Evolutionary conservation across 2,888 invertebrate genomes (phyloP).

Genomic region (Eilema sororculum): DNA sequence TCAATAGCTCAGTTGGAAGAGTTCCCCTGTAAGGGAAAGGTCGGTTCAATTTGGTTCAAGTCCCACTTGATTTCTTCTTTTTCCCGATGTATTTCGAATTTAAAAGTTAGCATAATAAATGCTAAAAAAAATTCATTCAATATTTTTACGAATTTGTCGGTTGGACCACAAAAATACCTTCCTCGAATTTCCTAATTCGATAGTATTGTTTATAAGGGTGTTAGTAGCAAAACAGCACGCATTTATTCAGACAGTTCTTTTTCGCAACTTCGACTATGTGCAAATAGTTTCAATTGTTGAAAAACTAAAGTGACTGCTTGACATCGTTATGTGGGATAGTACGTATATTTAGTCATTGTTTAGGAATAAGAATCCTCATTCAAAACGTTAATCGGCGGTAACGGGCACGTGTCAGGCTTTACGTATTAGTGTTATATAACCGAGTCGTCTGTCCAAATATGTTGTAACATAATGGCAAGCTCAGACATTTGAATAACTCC

Average conservation of each 20-base stretch:
- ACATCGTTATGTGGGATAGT: not conserved
- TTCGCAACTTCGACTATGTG: not conserved
- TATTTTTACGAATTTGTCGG: too few species aligned
- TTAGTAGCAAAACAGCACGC: not conserved
- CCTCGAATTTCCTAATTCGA: not conserved
- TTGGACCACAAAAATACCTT: too few species aligned
- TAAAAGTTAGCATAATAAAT: too few species aligned
- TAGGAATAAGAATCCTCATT: slow-evolving; percentile 1
- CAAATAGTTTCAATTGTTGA: slow-evolving; percentile 2
- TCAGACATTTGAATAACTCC: not conserved
- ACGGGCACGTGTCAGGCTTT: not conserved
- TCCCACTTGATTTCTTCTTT: too few species aligned
- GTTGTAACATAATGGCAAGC: not conserved
- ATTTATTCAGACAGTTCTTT: not conserved
- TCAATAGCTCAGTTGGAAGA: too few species aligned
- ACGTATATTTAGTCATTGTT: not conserved
- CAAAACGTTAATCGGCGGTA: not conserved
- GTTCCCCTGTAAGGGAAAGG: too few species aligned
- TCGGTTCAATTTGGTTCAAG: too few species aligned
- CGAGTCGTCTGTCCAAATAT: not conserved
- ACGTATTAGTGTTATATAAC: not conserved
- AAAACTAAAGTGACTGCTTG: not conserved
- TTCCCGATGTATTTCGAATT: too few species aligned
- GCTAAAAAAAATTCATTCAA: too few species aligned
- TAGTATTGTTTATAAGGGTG: not conserved